Percentiles rank a stretch among this genome's conserved stretches.
These are phyloP conservation scores for Rhinoderma darwinii DNA, from an alignment of 2,113 vertebrate species.

Conservation along the genomic window DNA sequence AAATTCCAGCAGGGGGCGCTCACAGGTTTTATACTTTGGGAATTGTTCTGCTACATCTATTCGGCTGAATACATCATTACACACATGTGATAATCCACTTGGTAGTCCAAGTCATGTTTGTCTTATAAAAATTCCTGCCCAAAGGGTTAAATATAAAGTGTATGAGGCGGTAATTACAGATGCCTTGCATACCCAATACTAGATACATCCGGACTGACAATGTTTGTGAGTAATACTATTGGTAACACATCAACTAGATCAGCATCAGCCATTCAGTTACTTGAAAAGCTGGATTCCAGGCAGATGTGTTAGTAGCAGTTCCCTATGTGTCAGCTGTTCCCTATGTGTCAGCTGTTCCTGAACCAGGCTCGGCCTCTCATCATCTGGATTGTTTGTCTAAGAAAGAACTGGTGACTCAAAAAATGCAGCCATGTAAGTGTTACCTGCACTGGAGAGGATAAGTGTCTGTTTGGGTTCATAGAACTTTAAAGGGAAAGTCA, in stretches of 20 bases:
- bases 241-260: background rate
- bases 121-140: background rate
- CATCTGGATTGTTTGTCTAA: no score
- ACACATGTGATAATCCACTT: background rate
- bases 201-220: background rate
- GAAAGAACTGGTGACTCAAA: no score
- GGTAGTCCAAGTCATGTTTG: background rate
- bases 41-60: background rate
- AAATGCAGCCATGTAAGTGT: no score
- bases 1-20: background rate
- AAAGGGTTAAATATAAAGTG: background rate
- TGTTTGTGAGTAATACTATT: background rate
- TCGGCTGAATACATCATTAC: background rate
- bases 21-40: background rate
- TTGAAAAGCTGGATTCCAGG: background rate
- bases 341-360: background rate
- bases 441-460: no score
- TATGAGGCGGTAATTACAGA: background rate
- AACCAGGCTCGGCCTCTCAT: background rate
- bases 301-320: background rate
- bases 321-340: background rate
- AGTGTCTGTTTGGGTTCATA: no score
- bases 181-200: background rate
- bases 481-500: no score
- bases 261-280: background rate